phyloP scores from a whole-genome alignment of 2,888 invertebrate genomes.

The Dendrolimus pini region DNA sequence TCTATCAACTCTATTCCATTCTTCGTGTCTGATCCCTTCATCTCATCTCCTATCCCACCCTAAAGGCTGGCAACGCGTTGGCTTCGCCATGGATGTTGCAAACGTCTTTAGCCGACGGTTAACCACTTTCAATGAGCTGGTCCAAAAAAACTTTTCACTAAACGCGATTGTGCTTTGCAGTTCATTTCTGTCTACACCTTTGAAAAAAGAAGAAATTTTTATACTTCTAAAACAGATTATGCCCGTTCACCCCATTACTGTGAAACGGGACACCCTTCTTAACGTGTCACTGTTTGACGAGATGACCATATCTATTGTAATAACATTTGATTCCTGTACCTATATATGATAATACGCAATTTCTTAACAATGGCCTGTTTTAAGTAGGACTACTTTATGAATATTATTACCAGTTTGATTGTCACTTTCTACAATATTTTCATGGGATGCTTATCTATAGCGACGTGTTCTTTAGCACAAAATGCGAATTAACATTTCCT shows the following conservation, averaged over 20 bases:
- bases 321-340: slow-evolving; percentile 19
- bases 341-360: slow-evolving; percentile 59
- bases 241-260: slow-evolving; percentile 28
- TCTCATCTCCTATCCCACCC: no score
- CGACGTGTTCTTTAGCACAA: slow-evolving; percentile 27
- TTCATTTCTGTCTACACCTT: no score
- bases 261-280: slow-evolving; percentile 43
- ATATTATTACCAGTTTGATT: slow-evolving; percentile 52
- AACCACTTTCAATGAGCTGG: neutral
- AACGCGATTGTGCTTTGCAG: no score
- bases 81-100: neutral
- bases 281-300: slow-evolving; percentile 54
- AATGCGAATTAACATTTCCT: slow-evolving; percentile 37
- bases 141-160: no score
- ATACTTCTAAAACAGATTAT: neutral
- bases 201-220: neutral
- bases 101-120: neutral
- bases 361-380: slow-evolving; percentile 36
- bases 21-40: no score
- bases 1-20: no score
- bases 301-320: slow-evolving; percentile 23
- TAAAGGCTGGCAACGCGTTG: neutral
- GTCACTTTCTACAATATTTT: slow-evolving; percentile 55
- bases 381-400: slow-evolving; percentile 56
- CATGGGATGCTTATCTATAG: slow-evolving; percentile 37